phyloP scores from a whole-genome alignment of 2,888 invertebrate species.

The Xylota segnis region DNA sequence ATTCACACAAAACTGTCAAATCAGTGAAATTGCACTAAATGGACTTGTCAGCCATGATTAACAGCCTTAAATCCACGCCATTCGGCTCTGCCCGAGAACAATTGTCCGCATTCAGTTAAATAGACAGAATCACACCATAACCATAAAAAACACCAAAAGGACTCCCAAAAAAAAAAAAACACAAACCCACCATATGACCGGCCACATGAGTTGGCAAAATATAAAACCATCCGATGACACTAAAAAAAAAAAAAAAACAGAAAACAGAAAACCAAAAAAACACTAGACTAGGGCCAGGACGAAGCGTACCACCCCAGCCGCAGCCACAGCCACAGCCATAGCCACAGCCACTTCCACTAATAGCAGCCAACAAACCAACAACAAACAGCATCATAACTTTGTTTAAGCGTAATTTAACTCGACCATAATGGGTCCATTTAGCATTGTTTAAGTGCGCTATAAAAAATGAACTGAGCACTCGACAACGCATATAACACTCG shows the following conservation, averaged over 20 bases:
- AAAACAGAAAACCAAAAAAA: slow-evolving; percentile 25
- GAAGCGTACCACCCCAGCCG: slow-evolving; percentile 16
- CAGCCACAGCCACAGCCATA: background rate
- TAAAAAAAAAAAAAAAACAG: slow-evolving; percentile 38
- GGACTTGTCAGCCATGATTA: slow-evolving; percentile 74
- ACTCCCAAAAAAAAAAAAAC: slow-evolving; percentile 16
- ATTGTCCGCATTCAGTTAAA: slow-evolving; percentile 67
- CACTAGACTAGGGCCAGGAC: slow-evolving; percentile 26
- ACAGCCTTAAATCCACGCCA: slow-evolving; percentile 53
- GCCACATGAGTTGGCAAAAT: slow-evolving; percentile 55
- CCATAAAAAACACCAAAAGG: slow-evolving; percentile 47
- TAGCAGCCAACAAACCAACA: slow-evolving; percentile 60
- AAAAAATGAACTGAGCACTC: slow-evolving; percentile 60
- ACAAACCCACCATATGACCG: slow-evolving; percentile 10
- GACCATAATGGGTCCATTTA: slow-evolving; percentile 79
- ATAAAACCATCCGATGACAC: slow-evolving; percentile 58
- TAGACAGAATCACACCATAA: slow-evolving; percentile 70
- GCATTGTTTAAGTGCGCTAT: slow-evolving; percentile 75
- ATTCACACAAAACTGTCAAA: slow-evolving; percentile 50
- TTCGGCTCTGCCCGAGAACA: slow-evolving; percentile 51
- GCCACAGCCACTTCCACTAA: slow-evolving; percentile 61
- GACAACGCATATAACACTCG: slow-evolving; percentile 37
- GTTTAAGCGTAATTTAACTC: slow-evolving; percentile 79
- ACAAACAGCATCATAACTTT: slow-evolving; percentile 78
- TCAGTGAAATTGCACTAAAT: slow-evolving; percentile 73